Conservation (phyloP, 2,888 invertebrate species). For the Malthinus seriepunctatus region DNA sequence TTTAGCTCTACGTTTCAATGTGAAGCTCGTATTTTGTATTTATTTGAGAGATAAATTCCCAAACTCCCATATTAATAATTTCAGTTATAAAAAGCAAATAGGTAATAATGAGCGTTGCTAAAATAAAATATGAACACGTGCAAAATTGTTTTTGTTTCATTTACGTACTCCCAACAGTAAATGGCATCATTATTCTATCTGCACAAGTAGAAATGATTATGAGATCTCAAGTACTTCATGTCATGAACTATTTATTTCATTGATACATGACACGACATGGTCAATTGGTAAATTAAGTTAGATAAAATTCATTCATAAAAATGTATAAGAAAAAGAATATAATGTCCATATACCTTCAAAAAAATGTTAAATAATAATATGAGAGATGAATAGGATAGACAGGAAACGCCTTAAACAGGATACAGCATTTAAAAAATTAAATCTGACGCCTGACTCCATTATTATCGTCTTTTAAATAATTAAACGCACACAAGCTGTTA, state of each 20-base stretch:
- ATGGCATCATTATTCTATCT: conserved; percentile 39
- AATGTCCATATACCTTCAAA: conserved; percentile 29
- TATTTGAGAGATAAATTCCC: too few species aligned
- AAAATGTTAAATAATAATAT: conserved; percentile 39
- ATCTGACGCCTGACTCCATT: conserved; percentile 28
- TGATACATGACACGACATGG: conserved; percentile 34
- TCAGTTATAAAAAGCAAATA: conserved; percentile 14
- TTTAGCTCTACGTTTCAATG: too few species aligned
- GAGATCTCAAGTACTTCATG: conserved; percentile 27
- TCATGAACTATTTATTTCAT: conserved; percentile 33
- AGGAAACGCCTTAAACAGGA: conserved; percentile 45
- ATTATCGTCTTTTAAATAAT: conserved; percentile 3
- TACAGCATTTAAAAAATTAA: conserved; percentile 37
- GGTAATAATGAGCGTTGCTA: conserved; percentile 12
- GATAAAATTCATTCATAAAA: conserved; percentile 37
- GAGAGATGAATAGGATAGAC: conserved; percentile 31
- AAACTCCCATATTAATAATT: conserved; percentile 10
- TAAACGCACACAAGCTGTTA: background rate
- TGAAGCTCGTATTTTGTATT: too few species aligned
- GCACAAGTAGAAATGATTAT: conserved; percentile 32
- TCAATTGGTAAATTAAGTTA: conserved; percentile 45
- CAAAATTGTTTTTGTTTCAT: conserved; percentile 27
- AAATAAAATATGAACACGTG: conserved; percentile 26
- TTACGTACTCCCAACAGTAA: conserved; percentile 28
- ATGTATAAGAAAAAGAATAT: conserved; percentile 39